Evolutionary conservation across 2,797 vertebrate species (phyloP).

Genomic region (Neosalanx taihuensis): DNA sequence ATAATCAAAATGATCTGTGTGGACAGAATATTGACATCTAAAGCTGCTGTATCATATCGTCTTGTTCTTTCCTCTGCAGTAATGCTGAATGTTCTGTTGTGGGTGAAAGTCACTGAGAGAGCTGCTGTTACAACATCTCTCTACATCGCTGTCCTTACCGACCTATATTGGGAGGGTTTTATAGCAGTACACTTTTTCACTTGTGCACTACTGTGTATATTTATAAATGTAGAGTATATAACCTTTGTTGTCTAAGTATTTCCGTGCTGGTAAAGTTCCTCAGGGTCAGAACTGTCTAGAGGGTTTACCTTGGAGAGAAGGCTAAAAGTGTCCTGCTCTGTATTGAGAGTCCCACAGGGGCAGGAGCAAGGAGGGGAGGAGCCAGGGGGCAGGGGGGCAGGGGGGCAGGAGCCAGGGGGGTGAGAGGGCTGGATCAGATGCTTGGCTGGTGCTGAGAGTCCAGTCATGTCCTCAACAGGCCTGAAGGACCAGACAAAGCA

Average conservation of each 20-base stretch:
- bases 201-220: too few relatives aligned
- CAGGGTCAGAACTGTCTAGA: too few relatives aligned
- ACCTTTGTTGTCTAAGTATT: constrained; percentile 35
- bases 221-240: constrained; percentile 4
- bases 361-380: too few relatives aligned
- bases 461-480: too few relatives aligned
- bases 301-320: constrained; percentile 12
- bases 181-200: too few relatives aligned
- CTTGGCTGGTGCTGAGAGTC: background rate
- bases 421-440: too few relatives aligned
- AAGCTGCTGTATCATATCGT: constrained; percentile 49
- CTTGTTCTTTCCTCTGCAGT: constrained; percentile 54
- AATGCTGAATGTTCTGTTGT: constrained; percentile 55
- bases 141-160: constrained; percentile 19
- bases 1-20: constrained; percentile 14
- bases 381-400: too few relatives aligned
- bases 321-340: constrained; percentile 2
- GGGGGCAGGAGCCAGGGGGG: background rate
- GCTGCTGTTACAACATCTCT: constrained; percentile 32
- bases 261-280: constrained; percentile 2
- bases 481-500: too few relatives aligned
- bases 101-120: constrained; percentile 53
- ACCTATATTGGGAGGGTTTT: constrained; percentile 29
- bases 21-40: constrained; percentile 35
- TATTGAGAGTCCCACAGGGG: too few relatives aligned